These are phyloP conservation scores for Berghia stephanieae DNA, from an alignment of 1,140 invertebrate species.

Conservation along the genomic window DNA sequence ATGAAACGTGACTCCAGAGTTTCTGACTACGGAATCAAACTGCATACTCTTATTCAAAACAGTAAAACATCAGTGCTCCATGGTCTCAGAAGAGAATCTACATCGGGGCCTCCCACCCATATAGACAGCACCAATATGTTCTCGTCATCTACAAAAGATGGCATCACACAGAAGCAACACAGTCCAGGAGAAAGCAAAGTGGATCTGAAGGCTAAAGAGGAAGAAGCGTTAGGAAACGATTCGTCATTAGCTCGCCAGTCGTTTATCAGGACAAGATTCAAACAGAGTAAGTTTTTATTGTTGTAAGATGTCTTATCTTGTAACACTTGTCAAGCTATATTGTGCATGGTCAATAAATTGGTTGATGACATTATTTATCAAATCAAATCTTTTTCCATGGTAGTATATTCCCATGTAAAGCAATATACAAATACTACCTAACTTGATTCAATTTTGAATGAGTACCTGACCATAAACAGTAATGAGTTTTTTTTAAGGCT, in stretches of 20 bases:
- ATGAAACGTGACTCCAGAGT: slow-evolving; percentile 23
- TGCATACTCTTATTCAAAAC: slow-evolving; percentile 27
- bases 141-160: neutral
- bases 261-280: slow-evolving; percentile 58
- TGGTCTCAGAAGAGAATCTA: slow-evolving; percentile 26
- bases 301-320: neutral
- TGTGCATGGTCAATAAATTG: no score
- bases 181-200: slow-evolving; percentile 37
- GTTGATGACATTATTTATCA: no score
- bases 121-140: neutral
- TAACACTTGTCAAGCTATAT: no score
- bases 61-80: slow-evolving; percentile 31
- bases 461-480: no score
- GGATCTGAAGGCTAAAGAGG: slow-evolving; percentile 39
- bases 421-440: no score
- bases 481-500: no score
- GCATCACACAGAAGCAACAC: neutral
- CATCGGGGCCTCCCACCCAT: slow-evolving; percentile 5
- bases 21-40: slow-evolving; percentile 16
- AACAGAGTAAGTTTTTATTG: slow-evolving; percentile 55
- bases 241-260: slow-evolving; percentile 47
- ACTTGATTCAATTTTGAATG: no score
- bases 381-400: no score
- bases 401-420: no score
- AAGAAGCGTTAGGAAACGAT: slow-evolving; percentile 39